Evolutionary conservation across 2,113 vertebrate genomes (phyloP).

Genomic region (Uropsilus gracilis): DNA sequence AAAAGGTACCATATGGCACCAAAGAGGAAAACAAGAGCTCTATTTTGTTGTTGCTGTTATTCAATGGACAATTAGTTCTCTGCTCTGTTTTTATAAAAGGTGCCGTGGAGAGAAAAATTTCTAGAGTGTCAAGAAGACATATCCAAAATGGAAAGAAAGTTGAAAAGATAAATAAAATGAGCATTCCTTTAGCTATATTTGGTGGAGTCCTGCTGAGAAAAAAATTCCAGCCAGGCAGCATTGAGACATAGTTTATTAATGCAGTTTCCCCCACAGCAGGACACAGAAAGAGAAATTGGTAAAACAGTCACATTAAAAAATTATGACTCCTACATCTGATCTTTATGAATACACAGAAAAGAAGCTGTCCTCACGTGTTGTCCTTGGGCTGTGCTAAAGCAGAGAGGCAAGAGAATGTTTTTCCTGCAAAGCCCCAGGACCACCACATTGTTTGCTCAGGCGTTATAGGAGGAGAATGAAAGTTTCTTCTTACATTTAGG

Average conservation of each 20-base stretch:
- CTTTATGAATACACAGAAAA: conserved; percentile 70
- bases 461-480: neutral
- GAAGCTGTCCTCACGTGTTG: conserved; percentile 43
- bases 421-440: neutral
- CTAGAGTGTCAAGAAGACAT: conserved; percentile 71
- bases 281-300: conserved; percentile 80
- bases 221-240: conserved; percentile 63
- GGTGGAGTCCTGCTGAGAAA: conserved; percentile 68
- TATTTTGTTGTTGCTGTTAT: conserved; percentile 8
- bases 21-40: neutral
- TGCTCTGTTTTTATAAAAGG: conserved; percentile 19
- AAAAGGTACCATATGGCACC: conserved; percentile 48
- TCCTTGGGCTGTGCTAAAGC: conserved; percentile 44
- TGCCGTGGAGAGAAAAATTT: conserved; percentile 58
- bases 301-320: conserved; percentile 84
- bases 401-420: conserved; percentile 6
- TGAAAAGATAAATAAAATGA: conserved; percentile 78
- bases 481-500: neutral
- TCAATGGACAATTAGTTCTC: conserved; percentile 38
- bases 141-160: conserved; percentile 76
- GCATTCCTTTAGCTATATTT: conserved; percentile 71
- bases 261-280: conserved; percentile 81
- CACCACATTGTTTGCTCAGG: neutral
- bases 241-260: conserved; percentile 83
- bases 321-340: conserved; percentile 79